phyloP scores from a whole-genome alignment of 2,797 vertebrate genomes.

The Salarias fasciatus region DNA sequence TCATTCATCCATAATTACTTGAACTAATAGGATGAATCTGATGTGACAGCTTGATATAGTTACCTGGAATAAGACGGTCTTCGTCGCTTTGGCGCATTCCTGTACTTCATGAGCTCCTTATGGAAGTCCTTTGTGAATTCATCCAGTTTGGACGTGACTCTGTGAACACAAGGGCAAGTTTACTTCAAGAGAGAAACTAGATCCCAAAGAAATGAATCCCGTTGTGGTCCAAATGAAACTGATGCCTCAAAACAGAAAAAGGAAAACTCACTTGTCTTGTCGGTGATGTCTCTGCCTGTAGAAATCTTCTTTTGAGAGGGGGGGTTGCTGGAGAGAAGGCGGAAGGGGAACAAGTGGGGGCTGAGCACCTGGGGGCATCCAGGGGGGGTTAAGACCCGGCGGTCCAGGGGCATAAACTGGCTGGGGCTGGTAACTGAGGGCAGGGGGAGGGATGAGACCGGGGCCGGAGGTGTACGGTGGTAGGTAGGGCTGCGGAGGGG shows the following conservation, averaged over 20 bases:
- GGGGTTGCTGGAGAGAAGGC: conserved; percentile 70
- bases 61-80: conserved; percentile 97
- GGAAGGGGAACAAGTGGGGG: conserved; percentile 75
- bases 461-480: conserved; percentile 66
- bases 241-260: not conserved
- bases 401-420: conserved; percentile 89
- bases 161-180: conserved; percentile 69
- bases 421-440: conserved; percentile 87
- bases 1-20: no score
- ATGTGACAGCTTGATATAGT: conserved; percentile 8
- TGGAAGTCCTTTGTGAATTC: conserved; percentile 99
- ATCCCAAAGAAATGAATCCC: no score
- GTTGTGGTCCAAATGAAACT: no score
- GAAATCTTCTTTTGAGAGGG: conserved; percentile 96
- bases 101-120: conserved; percentile 98
- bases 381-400: conserved; percentile 89
- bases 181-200: no score
- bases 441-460: conserved; percentile 78
- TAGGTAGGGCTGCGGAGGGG: conserved; percentile 70
- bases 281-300: conserved; percentile 93
- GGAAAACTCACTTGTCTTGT: conserved; percentile 91
- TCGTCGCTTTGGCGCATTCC: conserved; percentile 97
- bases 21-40: not conserved
- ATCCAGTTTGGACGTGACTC: conserved; percentile 97
- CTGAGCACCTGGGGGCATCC: conserved; percentile 89